Conservation (phyloP, 2,113 vertebrate genomes). For the Pardalotus punctatus region DNA sequence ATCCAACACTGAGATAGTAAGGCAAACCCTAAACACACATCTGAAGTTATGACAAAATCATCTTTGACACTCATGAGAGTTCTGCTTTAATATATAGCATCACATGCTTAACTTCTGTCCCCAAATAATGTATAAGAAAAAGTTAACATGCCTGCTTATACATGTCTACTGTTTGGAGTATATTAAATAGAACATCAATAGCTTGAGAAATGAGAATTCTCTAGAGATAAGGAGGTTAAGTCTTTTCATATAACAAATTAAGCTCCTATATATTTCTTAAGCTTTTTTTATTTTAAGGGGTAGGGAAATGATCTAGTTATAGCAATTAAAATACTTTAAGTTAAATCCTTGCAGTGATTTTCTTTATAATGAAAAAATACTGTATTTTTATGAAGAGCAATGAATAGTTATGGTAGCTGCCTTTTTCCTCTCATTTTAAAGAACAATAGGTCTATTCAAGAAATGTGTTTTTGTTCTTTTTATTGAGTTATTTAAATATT, state of each 20-base stretch:
- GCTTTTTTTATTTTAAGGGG: background rate
- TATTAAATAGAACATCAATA: background rate
- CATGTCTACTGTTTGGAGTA: background rate
- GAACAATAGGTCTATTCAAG: constrained; percentile 40
- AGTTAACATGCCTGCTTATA: background rate
- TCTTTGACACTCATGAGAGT: background rate
- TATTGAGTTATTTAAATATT: background rate
- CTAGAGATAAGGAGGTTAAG: constrained; percentile 30
- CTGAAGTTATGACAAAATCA: background rate
- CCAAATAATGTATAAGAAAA: background rate
- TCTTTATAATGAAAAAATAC: background rate
- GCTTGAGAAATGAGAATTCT: background rate
- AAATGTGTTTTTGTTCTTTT: background rate
- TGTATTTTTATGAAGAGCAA: background rate
- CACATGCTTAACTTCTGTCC: background rate
- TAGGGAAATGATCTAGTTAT: background rate
- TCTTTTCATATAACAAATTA: constrained; percentile 8
- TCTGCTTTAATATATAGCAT: background rate
- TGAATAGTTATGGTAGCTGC: background rate
- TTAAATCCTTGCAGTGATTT: background rate
- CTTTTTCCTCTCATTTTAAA: constrained; percentile 4
- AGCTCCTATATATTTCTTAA: background rate
- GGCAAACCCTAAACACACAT: background rate
- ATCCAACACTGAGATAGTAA: background rate
- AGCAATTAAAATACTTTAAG: constrained; percentile 3